phyloP scores from a whole-genome alignment of 2,797 vertebrate genomes.

The Holocentrus rufus region DNA sequence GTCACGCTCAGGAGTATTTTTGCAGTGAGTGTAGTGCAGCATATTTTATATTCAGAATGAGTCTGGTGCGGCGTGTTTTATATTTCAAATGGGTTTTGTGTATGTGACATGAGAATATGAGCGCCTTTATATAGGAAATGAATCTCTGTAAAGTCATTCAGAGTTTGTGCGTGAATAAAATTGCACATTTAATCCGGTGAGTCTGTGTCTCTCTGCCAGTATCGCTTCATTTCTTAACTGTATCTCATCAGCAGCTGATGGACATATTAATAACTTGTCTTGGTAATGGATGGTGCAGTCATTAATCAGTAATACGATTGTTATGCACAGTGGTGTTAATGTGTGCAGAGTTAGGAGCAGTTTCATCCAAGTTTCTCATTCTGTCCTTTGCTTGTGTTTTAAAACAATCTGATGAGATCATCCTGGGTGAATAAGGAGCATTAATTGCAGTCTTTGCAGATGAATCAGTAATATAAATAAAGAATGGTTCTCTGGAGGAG shows the following conservation, averaged over 20 bases:
- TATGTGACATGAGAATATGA: slow-evolving; percentile 23
- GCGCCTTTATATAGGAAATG: slow-evolving; percentile 20
- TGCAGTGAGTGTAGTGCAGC: background rate
- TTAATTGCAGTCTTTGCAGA: slow-evolving; percentile 31
- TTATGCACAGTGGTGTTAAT: slow-evolving; percentile 19
- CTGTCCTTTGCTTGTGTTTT: background rate
- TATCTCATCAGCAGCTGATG: slow-evolving; percentile 28
- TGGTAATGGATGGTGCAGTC: slow-evolving; percentile 15
- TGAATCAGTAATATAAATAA: slow-evolving; percentile 25
- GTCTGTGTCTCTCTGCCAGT: slow-evolving; percentile 16
- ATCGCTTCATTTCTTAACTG: slow-evolving; percentile 1
- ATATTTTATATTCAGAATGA: background rate
- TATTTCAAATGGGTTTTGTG: background rate
- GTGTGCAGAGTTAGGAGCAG: background rate
- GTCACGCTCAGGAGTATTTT: slow-evolving; percentile 5
- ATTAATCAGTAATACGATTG: slow-evolving; percentile 32
- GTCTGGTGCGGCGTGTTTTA: background rate
- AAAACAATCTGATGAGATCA: slow-evolving; percentile 27
- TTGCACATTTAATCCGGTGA: slow-evolving; percentile 11
- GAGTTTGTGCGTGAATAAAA: slow-evolving; percentile 15
- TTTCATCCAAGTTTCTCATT: slow-evolving; percentile 25
- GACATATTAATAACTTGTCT: slow-evolving; percentile 33
- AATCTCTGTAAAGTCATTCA: slow-evolving; percentile 23
- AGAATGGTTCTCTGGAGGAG: background rate
- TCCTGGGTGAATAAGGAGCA: slow-evolving; percentile 23